Evolutionary conservation across 92 coral and sea anemone species (phyloP).

Genomic region (Desmophyllum pertusum): DNA sequence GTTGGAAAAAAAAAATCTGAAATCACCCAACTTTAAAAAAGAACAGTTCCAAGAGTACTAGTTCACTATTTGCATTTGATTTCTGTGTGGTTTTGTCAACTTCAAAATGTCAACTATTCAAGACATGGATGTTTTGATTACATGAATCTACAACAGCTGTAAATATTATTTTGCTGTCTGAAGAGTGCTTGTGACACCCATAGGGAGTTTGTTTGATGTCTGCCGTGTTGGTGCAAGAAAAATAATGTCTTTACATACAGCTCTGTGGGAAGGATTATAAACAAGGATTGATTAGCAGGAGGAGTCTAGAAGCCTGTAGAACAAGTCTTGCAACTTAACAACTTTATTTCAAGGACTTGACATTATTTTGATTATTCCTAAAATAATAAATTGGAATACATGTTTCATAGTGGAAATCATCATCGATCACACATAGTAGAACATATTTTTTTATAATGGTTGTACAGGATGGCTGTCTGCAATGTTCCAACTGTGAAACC

Average conservation of each 20-base stretch:
- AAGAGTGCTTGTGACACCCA: neutral
- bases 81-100: no score
- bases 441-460: neutral
- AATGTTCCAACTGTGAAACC: slow-evolving; percentile 65
- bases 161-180: neutral
- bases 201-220: neutral
- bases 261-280: slow-evolving; percentile 12
- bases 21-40: slow-evolving; percentile 5
- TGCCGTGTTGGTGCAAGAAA: neutral
- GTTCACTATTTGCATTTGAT: neutral
- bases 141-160: neutral
- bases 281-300: neutral
- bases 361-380: neutral
- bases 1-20: slow-evolving; percentile 1
- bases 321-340: neutral
- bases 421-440: neutral
- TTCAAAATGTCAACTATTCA: neutral
- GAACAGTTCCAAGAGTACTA: neutral
- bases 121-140: neutral
- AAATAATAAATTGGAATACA: neutral
- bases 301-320: neutral
- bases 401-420: neutral
- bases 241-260: neutral
- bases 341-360: neutral
- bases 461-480: slow-evolving; percentile 21